Evolutionary conservation across 1,140 invertebrate species (phyloP), one percentile per base, ranked within the genome.

Genomic region (Lepidurus couesii): DNA sequence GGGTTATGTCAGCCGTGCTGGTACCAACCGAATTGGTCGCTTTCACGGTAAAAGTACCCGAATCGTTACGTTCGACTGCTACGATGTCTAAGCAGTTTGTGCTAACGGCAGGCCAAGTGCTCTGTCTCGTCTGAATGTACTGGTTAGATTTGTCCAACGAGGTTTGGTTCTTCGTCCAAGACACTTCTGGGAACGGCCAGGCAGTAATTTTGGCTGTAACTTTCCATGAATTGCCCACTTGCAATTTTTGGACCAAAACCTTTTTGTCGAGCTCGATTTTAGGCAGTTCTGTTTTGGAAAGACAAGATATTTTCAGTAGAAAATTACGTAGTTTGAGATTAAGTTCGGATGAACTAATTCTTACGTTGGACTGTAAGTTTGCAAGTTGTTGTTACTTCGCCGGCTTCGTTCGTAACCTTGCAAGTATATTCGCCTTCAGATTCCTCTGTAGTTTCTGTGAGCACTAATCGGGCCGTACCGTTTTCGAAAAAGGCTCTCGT

Each of bases 11-110:
- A 10, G 90, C 86, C n/a, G 88, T 86, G 24, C 89, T 88, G 13
- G 87, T 87, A 9, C 94, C 95, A 77, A 90, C 89, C 65, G 87
- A 86, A 83, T 93, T 93, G n/a, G 84, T 86, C 16, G 90, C 91
- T 80, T 87, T 88, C 3, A 92, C 84, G 21, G 88, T 89, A 81
- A 92, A 93, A 65, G 87, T 89, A 9, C 88, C 91, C 4, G 88
- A 87, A 82, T 92, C 89, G 34, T 87, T 86, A 80, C 91, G 86
- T 16, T 87, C 84, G 0, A 91, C 82, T 45, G 88, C 87, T 78
- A 87, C 85, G 80, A 93, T 89, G 0, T 85, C 88, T n/a, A 93
- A 89, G 0, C 86, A 89, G 7, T 89, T 89, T 3, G 83, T 86
- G 6, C 84, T 86, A 44, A 91, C 88, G 73, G 88, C 87, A n/a